These are phyloP conservation scores for Boulengeromyrus knoepffleri DNA, from an alignment of 2,113 vertebrate species.

Conservation along the genomic window DNA sequence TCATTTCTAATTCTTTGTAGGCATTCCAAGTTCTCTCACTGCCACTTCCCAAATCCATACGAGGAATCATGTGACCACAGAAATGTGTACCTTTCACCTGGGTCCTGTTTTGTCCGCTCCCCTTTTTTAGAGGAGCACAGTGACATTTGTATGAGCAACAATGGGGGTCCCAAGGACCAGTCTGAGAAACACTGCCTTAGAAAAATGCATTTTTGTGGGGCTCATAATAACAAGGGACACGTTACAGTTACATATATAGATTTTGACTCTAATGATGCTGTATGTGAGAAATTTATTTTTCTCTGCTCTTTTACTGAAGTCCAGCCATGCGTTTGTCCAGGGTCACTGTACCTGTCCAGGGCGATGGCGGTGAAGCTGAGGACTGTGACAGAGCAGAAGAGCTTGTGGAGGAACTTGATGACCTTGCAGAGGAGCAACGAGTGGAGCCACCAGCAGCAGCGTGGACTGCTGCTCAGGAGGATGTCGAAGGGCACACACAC, in stretches of 20 bases:
- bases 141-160: not conserved
- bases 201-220: not conserved
- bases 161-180: not conserved
- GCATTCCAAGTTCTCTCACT: not conserved
- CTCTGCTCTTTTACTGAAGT: not conserved
- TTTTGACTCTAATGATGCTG: not conserved
- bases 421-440: constrained; percentile 81
- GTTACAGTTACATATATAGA: not conserved
- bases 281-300: not conserved
- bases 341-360: constrained; percentile 55
- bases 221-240: not conserved
- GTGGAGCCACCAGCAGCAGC: constrained; percentile 92
- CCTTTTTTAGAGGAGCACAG: not conserved
- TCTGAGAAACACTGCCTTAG: not conserved
- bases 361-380: constrained; percentile 84
- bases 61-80: not conserved
- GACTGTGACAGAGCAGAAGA: constrained; percentile 90
- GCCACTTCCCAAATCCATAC: not conserved
- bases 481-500: constrained; percentile 95
- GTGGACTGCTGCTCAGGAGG: constrained; percentile 77
- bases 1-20: not conserved
- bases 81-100: not conserved
- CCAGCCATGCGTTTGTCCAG: not conserved
- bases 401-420: constrained; percentile 89
- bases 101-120: not conserved